Evolutionary conservation across 2,888 invertebrate genomes (phyloP), one percentile per base, ranked within the genome.

Genomic region (Metopia argyrocephala): DNA sequence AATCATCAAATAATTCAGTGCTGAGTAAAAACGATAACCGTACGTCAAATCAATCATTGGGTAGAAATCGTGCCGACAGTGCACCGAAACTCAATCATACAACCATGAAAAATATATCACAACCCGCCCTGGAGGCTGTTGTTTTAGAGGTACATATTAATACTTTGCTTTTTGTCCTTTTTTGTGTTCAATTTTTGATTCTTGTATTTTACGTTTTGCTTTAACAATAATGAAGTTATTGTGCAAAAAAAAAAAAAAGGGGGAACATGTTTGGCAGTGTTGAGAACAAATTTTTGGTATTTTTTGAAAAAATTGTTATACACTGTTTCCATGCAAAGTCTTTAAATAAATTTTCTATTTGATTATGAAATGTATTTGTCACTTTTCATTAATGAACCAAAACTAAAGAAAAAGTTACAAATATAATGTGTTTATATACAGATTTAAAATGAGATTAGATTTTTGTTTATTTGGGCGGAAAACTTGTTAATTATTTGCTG

Each of bases 41-140:
- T 84, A 92, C 92, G 71, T 93, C 93, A 54, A 93, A 93, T 88
- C 93, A 93, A 82, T 92, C 92, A 73, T 88, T 93, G 76, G 91
- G 89, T 56, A 87, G 91, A 79, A 90, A 91, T 86, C 91, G 93
- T 87, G 93, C 93, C 73, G 92, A 93, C 89, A 93, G 93, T 86
- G 93, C 93, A 9, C 93, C 93, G 38, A 93, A 93, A 87, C 89
- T 93, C 79, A 92, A 92, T 64, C 89, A 89, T 85, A 87, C 86
- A 80, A 90, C 89, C 82, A 92, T 92, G 85, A 93, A 92, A 88
- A 93, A 93, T 85, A 92, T 93, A 85, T 93, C 93, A 0, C 93
- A 93, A 78, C 93, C 93, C 3, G 90, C 91, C 46, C 86, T 91
- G 70, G 90, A 90, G 86, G 91, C 91, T 27, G 91, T 93, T 23